A percentile compares a stretch with the other conserved stretches of the same genome.
Evolutionary conservation across 2,113 vertebrate genomes (phyloP).

Genomic region (Cryptomyrus ogoouensis): DNA sequence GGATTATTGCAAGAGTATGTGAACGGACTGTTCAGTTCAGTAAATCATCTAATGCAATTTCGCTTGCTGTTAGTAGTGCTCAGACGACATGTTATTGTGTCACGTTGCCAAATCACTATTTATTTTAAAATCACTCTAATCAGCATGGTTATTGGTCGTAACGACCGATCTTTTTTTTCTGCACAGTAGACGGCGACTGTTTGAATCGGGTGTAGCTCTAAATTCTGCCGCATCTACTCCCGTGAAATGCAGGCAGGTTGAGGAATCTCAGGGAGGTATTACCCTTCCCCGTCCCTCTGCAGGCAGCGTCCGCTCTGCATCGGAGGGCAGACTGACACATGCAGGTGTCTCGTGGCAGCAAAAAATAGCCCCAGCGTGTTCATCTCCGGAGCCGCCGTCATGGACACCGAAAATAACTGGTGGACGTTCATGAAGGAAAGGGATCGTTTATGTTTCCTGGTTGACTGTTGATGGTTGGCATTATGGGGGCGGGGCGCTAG

Average conservation of each 20-base stretch:
- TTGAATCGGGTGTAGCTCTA: not conserved
- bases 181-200: not conserved
- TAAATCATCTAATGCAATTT: not conserved
- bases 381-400: slow-evolving; percentile 16
- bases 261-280: not conserved
- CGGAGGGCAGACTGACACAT: slow-evolving; percentile 17
- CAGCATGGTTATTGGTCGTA: not conserved
- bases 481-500: not conserved
- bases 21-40: not conserved
- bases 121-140: not conserved
- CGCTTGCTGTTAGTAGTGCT: not conserved
- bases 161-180: not conserved
- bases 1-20: not conserved
- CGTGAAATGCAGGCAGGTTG: not conserved
- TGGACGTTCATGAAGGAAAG: not conserved
- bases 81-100: not conserved
- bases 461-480: not conserved
- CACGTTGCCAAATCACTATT: not conserved
- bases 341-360: slow-evolving; percentile 30
- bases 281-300: too few species aligned
- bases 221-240: not conserved
- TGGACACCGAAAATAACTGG: slow-evolving; percentile 28
- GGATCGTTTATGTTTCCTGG: not conserved
- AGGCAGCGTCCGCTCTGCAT: not conserved
- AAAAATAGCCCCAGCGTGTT: slow-evolving; percentile 25